Conservation (phyloP, 2,113 vertebrate genomes). For the Machaerirhynchus nigripectus region DNA sequence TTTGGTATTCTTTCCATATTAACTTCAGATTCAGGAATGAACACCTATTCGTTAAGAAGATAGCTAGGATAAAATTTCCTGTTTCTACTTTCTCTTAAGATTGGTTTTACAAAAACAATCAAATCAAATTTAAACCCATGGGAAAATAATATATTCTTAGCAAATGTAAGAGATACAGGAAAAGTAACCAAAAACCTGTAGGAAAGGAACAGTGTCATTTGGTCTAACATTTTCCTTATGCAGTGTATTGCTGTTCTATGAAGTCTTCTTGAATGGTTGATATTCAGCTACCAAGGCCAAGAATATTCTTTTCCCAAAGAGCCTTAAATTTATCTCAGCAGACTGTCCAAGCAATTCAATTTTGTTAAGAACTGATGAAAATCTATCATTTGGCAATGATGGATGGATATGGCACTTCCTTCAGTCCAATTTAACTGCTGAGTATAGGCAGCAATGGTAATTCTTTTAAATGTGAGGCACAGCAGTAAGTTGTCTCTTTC, state of each 20-base stretch:
- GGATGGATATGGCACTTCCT: constrained; percentile 41
- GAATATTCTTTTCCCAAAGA: constrained; percentile 38
- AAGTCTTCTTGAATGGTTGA: background rate
- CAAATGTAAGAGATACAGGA: background rate
- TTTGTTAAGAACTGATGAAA: constrained; percentile 70
- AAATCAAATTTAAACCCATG: background rate
- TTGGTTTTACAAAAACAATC: background rate
- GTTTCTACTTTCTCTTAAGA: background rate
- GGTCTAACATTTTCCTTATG: constrained; percentile 1
- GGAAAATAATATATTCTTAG: background rate
- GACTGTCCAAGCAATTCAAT: constrained; percentile 61
- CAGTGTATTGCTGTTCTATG: background rate
- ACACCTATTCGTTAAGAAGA: background rate
- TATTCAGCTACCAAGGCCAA: constrained; percentile 59
- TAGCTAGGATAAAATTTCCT: background rate
- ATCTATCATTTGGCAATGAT: constrained; percentile 60
- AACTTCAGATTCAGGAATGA: background rate
- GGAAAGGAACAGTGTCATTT: background rate
- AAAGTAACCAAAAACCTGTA: background rate
- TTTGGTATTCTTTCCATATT: background rate
- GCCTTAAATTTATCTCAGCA: constrained; percentile 68
- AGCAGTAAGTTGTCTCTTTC: constrained; percentile 33
- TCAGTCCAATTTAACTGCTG: constrained; percentile 41
- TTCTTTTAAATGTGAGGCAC: constrained; percentile 43
- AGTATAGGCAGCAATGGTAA: constrained; percentile 40